Percentiles rank a stretch among this genome's conserved stretches.
Evolutionary conservation across 2,888 invertebrate genomes (phyloP).

Genomic region (Lasiommata megera): DNA sequence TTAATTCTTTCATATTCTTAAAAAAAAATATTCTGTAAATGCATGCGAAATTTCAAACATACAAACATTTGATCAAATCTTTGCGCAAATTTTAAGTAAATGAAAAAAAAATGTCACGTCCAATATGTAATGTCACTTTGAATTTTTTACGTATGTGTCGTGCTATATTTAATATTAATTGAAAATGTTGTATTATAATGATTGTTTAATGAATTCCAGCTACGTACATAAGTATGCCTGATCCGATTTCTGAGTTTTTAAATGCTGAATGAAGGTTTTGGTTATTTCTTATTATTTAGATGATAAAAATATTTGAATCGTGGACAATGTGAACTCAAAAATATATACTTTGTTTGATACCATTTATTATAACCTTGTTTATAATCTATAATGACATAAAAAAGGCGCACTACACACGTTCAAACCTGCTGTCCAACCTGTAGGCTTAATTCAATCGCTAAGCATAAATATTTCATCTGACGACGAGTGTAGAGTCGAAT

Average conservation of each 20-base stretch:
- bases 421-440: too few species aligned
- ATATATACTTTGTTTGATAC: too few species aligned
- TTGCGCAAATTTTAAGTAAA: not conserved
- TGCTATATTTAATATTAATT: slow-evolving; percentile 1
- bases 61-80: not conserved
- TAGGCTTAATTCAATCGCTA: too few species aligned
- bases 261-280: not conserved
- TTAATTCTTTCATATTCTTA: not conserved
- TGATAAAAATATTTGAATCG: too few species aligned
- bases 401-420: too few species aligned
- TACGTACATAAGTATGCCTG: not conserved
- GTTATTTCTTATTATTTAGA: not conserved
- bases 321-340: too few species aligned
- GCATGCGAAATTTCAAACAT: too few species aligned
- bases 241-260: not conserved
- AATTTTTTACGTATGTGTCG: not conserved
- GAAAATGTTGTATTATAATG: not conserved
- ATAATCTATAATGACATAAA: too few species aligned
- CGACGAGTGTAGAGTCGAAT: too few species aligned
- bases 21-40: too few species aligned
- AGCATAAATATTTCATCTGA: too few species aligned
- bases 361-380: too few species aligned
- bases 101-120: not conserved
- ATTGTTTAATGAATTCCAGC: not conserved
- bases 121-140: not conserved